A percentile compares a stretch with the other conserved stretches of the same genome.
Evolutionary conservation across 2,113 vertebrate species (phyloP).

Genomic region (Colius striatus): DNA sequence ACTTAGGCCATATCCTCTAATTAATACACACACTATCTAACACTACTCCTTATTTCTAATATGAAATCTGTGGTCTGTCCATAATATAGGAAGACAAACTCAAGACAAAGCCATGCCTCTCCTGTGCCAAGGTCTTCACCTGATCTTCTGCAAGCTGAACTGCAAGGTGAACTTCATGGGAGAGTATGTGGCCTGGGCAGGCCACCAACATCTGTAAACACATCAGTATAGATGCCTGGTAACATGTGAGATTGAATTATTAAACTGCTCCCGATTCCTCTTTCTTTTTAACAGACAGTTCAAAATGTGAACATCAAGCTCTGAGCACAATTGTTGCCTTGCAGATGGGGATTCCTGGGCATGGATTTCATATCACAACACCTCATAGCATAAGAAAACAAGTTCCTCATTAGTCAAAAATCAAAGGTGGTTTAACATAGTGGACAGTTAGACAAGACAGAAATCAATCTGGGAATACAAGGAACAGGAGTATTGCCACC

Average conservation of each 20-base stretch:
- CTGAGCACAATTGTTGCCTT: not conserved
- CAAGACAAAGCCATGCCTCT: not conserved
- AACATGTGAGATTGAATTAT: not conserved
- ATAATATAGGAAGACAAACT: not conserved
- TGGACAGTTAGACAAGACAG: fast-evolving
- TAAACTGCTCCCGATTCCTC: not conserved
- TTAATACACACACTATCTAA: not conserved
- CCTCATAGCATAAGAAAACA: not conserved
- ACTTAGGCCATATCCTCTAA: not conserved
- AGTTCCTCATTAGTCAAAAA: not conserved
- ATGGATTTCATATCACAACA: not conserved
- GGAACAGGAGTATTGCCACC: not conserved
- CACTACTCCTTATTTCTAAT: not conserved
- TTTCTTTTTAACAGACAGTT: not conserved
- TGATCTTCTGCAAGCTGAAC: not conserved
- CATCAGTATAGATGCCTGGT: not conserved
- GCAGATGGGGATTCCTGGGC: not conserved
- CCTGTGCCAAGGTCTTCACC: not conserved
- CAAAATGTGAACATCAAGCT: not conserved
- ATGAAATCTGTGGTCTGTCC: not conserved
- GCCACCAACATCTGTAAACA: not conserved
- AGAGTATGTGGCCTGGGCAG: not conserved
- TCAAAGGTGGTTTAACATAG: not conserved
- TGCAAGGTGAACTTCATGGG: not conserved
- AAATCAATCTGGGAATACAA: not conserved